phyloP scores from a whole-genome alignment of 1,140 invertebrate genomes.

The Hycleus cichorii region DNA sequence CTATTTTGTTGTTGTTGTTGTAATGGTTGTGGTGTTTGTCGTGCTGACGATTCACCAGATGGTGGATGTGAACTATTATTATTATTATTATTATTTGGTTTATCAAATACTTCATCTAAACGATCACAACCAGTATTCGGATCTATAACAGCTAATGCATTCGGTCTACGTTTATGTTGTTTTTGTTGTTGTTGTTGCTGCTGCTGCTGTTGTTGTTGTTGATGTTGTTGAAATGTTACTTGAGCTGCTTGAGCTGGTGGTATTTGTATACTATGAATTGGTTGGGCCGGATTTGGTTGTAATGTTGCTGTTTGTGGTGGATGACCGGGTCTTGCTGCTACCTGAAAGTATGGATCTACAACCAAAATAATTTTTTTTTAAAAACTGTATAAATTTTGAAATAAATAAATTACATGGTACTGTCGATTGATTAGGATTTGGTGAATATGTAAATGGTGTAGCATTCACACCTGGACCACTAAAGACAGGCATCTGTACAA shows the following conservation, averaged over 20 bases:
- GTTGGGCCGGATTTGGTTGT: slow-evolving; percentile 17
- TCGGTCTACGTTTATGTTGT: slow-evolving; percentile 23
- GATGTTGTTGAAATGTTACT: slow-evolving; percentile 14
- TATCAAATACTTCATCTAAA: slow-evolving; percentile 33
- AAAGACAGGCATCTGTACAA: slow-evolving; percentile 8
- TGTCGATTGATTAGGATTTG: slow-evolving; percentile 8
- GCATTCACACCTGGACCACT: too few relatives aligned
- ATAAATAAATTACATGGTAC: slow-evolving; percentile 8
- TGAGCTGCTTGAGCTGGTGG: slow-evolving; percentile 14
- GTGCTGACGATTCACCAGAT: slow-evolving; percentile 38
- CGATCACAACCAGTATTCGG: slow-evolving; percentile 34
- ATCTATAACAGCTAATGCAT: slow-evolving; percentile 37
- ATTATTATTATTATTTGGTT: slow-evolving; percentile 19
- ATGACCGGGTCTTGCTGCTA: not conserved
- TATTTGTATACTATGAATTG: not conserved
- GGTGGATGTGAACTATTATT: slow-evolving; percentile 27
- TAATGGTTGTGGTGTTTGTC: slow-evolving; percentile 37
- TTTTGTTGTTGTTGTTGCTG: slow-evolving; percentile 13
- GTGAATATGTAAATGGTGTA: slow-evolving; percentile 4
- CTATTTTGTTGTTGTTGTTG: not conserved
- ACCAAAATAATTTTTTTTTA: too few relatives aligned
- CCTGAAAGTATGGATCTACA: not conserved
- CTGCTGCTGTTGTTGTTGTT: slow-evolving; percentile 4
- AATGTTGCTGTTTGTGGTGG: slow-evolving; percentile 13
- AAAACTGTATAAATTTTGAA: not conserved